These are phyloP conservation scores for Pachliopta kotzebuea DNA, from an alignment of 2,888 invertebrate species.

Conservation along the genomic window DNA sequence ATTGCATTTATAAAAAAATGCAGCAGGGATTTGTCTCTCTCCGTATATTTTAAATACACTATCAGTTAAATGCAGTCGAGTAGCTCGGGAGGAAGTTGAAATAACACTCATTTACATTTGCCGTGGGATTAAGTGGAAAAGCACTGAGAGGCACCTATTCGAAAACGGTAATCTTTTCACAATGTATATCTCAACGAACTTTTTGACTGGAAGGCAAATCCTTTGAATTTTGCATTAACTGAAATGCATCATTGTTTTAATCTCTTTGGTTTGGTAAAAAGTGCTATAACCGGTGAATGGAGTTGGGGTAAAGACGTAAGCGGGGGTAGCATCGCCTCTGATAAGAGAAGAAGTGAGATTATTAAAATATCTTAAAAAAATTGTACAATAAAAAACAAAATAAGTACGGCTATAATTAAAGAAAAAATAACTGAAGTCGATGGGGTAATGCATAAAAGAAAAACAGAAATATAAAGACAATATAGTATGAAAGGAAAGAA, in stretches of 20 bases:
- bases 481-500: too few species aligned
- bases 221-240: background rate
- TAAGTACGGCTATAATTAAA: too few species aligned
- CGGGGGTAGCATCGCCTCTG: too few species aligned
- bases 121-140: slow-evolving; percentile 18
- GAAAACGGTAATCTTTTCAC: slow-evolving; percentile 14
- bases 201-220: slow-evolving; percentile 1
- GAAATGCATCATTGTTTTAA: background rate
- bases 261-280: too few species aligned
- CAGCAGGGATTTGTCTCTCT: background rate
- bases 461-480: too few species aligned
- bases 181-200: slow-evolving; percentile 16
- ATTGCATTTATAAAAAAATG: slow-evolving; percentile 3
- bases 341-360: too few species aligned
- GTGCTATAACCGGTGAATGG: too few species aligned
- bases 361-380: too few species aligned
- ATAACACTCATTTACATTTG: slow-evolving; percentile 24
- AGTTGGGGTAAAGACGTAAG: too few species aligned
- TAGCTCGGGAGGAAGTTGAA: slow-evolving; percentile 10
- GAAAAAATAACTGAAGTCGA: too few species aligned
- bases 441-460: too few species aligned
- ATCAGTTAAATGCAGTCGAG: slow-evolving; percentile 19
- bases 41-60: slow-evolving; percentile 11
- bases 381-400: too few species aligned
- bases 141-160: slow-evolving; percentile 5